Conservation (phyloP, 2,113 vertebrate genomes). For the Machaerirhynchus nigripectus region DNA sequence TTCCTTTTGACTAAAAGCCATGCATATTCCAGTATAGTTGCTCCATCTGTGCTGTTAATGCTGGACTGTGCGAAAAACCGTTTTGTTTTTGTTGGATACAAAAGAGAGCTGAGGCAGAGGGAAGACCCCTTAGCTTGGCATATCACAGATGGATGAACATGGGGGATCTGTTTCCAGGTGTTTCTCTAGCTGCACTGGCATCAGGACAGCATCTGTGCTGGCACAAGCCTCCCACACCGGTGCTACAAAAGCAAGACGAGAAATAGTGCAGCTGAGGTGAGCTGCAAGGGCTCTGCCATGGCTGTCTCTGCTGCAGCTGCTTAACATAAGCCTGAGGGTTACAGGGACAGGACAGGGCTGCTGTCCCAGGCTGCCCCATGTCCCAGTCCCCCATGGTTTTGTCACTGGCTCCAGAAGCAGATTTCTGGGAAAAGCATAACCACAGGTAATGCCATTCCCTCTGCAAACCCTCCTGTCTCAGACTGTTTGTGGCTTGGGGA, state of each 20-base stretch:
- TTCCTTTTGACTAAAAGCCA: neutral
- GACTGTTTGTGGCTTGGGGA: neutral
- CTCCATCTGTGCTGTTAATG: conserved; percentile 38
- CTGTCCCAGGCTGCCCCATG: neutral
- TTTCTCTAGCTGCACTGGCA: neutral
- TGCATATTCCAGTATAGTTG: neutral
- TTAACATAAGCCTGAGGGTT: neutral
- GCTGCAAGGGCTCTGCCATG: neutral
- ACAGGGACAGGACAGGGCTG: fast-evolving
- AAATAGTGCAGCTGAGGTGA: neutral
- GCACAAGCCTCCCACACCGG: neutral
- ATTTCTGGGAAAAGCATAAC: neutral
- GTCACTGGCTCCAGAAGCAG: neutral
- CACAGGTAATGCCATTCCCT: neutral
- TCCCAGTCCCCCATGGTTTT: neutral
- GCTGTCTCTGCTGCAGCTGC: neutral
- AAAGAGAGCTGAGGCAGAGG: neutral
- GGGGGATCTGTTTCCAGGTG: neutral
- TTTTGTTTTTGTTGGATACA: neutral
- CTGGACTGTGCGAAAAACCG: neutral
- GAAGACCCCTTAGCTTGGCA: neutral
- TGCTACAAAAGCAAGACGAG: neutral
- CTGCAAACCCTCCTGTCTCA: neutral
- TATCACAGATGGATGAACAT: neutral
- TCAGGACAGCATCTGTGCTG: neutral